Percentiles rank a stretch among this genome's conserved stretches.
phyloP scores from a whole-genome alignment of 1,140 invertebrate species.

The Nasonia giraulti region DNA sequence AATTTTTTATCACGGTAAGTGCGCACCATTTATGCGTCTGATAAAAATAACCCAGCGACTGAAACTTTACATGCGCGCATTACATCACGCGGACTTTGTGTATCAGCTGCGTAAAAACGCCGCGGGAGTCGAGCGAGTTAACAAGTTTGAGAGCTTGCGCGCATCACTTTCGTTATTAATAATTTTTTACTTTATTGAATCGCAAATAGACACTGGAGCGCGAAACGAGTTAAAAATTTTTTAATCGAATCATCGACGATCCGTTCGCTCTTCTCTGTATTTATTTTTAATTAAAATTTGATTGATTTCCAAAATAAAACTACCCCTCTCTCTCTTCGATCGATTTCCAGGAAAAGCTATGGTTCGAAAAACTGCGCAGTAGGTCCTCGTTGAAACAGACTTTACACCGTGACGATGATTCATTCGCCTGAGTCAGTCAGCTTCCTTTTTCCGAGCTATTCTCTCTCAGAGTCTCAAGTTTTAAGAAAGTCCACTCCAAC shows the following conservation, averaged over 20 bases:
- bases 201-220: not conserved
- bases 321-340: not conserved
- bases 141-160: not conserved
- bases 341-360: not conserved
- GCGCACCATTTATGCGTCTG: not conserved
- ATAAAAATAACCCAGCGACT: not conserved
- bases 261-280: not conserved
- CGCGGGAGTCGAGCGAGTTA: not conserved
- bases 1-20: not conserved
- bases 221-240: not conserved
- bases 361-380: not conserved
- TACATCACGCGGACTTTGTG: no score
- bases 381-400: not conserved
- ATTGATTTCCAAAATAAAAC: not conserved
- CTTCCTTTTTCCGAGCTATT: slow-evolving; percentile 19
- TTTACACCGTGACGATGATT: slow-evolving; percentile 21
- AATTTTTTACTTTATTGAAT: no score
- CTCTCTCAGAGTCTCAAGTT: slow-evolving; percentile 24
- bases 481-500: slow-evolving; percentile 20
- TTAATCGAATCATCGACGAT: not conserved
- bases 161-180: no score
- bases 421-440: slow-evolving; percentile 42
- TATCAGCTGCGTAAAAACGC: not conserved
- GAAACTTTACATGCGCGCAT: not conserved
- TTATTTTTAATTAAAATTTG: not conserved